Evolutionary conservation across 2,797 vertebrate species (phyloP), one percentile per base, ranked within the genome.

Genomic region (Malurus leucopterus): DNA sequence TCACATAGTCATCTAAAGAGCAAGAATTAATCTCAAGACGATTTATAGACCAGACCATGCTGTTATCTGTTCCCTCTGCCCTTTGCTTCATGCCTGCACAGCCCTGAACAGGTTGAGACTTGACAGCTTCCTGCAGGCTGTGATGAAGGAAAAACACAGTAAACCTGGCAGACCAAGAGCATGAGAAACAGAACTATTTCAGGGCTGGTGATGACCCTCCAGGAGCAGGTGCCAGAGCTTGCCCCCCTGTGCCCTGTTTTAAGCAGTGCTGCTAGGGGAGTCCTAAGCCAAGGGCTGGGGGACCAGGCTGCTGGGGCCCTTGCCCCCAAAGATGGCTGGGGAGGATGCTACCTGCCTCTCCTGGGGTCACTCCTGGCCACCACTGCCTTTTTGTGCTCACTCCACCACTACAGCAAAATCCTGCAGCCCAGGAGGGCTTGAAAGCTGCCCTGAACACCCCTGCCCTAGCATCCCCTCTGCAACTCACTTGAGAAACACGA

Each of bases 211-310:
- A 77, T 17, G 24, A 76, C 41, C 13, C 55, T 65, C 44, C 59
- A 79, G 34, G 21, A 90, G 29, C 77, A 11, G 14, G 43, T 49
- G 21, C n/a, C 44, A 58, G 55, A 69, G 13, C 17, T 62, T 88
- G 29, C 23, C 86, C 13, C 49, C 57, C 30, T 30, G 43, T 49
- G 38, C 38, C 57, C 71, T 67, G 12, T 29, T 92, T 62, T 34
- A 59, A 55, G 3, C 21, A 40, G 34, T 2, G 47, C 40, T 73
- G n/a, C 59, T 6, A 34, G 11, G 14, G 23, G 4, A 70, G 34
- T 44, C 27, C 29, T 7, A 24, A 36, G 53, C 17, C 0, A 0
- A 41, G 34, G 70, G 47, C 27, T 15, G 7, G 11, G 27, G 11
- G 3, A 54, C 4, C 11, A 49, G 63, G 15, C 8, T 78, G 34